Evolutionary conservation across 2,797 vertebrate species (phyloP).

Genomic region (Sylvilagus floridanus): DNA sequence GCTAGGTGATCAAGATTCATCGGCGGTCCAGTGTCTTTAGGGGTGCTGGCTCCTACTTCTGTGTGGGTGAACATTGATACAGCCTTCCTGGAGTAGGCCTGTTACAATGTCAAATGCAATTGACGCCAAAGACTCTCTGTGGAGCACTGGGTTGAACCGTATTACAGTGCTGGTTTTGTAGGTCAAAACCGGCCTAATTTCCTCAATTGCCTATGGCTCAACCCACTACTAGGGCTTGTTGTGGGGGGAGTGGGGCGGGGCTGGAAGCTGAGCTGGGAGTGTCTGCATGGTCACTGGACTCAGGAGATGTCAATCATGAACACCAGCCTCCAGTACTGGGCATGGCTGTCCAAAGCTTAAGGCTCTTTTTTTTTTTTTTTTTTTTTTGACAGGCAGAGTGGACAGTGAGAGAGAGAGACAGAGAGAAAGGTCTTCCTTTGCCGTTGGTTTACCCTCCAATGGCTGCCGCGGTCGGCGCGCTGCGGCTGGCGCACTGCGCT

Average conservation of each 20-base stretch:
- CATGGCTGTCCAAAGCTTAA: neutral
- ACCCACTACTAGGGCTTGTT: neutral
- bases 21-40: neutral
- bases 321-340: neutral
- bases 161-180: slow-evolving; percentile 65
- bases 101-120: slow-evolving; percentile 58
- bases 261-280: neutral
- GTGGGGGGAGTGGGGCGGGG: neutral
- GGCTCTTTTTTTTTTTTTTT: too few relatives aligned
- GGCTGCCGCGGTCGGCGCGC: too few relatives aligned
- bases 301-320: neutral
- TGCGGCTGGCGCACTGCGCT: too few relatives aligned
- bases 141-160: slow-evolving; percentile 51
- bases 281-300: neutral
- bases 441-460: too few relatives aligned
- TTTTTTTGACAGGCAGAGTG: too few relatives aligned
- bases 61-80: neutral
- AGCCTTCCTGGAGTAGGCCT: slow-evolving; percentile 42
- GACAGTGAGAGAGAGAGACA: too few relatives aligned
- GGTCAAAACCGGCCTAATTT: slow-evolving; percentile 72
- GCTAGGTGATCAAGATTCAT: slow-evolving; percentile 18
- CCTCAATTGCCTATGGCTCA: neutral
- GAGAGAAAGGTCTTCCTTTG: too few relatives aligned
- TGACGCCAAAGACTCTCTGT: slow-evolving; percentile 64
- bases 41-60: neutral